Conservation (phyloP, 2,888 invertebrate species). For the Spodoptera littoralis region DNA sequence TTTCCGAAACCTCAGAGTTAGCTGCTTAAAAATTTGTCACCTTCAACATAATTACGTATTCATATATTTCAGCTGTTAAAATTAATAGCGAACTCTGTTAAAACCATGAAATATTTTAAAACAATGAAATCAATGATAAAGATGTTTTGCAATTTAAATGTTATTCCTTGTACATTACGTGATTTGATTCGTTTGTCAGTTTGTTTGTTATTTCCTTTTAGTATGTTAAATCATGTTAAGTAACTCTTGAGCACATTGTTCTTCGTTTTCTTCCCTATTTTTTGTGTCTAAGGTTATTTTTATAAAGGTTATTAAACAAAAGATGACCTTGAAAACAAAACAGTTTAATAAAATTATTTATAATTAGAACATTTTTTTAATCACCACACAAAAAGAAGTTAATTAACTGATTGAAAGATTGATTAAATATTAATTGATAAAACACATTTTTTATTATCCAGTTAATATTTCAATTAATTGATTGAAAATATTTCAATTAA, state of each 20-base stretch:
- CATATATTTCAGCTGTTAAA: not conserved
- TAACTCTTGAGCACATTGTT: conserved; percentile 4
- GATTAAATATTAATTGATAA: too few relatives aligned
- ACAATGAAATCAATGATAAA: conserved; percentile 48
- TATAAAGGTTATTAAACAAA: too few relatives aligned
- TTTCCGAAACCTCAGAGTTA: too few relatives aligned
- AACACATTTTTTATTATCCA: too few relatives aligned
- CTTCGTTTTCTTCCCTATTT: not conserved
- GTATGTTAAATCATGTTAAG: conserved; percentile 19
- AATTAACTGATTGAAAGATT: too few relatives aligned
- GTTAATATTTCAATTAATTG: too few relatives aligned
- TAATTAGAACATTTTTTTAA: too few relatives aligned
- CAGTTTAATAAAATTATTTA: not conserved
- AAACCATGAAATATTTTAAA: conserved; percentile 31
- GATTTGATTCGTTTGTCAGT: conserved; percentile 24
- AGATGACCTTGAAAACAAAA: not conserved
- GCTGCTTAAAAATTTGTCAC: not conserved
- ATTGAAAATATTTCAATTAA: too few relatives aligned
- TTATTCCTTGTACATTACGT: conserved; percentile 45
- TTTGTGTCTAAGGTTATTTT: too few relatives aligned
- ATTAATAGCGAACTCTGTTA: not conserved
- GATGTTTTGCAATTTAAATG: conserved; percentile 39
- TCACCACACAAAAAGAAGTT: too few relatives aligned
- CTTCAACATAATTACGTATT: not conserved
- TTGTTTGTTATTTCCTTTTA: conserved; percentile 36